Evolutionary conservation across 2,888 invertebrate genomes (phyloP).

Genomic region (Selenia dentaria): DNA sequence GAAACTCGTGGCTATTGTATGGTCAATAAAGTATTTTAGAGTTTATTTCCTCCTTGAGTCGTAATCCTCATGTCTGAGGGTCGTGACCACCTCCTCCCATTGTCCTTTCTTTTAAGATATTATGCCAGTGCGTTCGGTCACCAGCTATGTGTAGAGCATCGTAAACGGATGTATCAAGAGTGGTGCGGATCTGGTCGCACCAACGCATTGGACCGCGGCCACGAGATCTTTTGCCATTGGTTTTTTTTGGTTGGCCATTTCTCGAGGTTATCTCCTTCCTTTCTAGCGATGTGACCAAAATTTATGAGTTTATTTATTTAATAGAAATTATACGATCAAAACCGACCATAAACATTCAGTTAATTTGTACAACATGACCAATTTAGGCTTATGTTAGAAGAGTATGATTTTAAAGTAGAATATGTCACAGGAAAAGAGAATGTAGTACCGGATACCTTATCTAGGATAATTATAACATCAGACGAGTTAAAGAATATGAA

Average conservation of each 20-base stretch:
- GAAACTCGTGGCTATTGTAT: slow-evolving; percentile 27
- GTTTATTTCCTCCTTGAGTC: too few relatives aligned
- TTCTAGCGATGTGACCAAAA: slow-evolving; percentile 1
- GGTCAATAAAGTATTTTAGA: slow-evolving; percentile 20
- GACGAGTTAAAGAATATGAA: slow-evolving; percentile 16
- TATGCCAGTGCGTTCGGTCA: too few relatives aligned
- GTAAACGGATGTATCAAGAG: too few relatives aligned
- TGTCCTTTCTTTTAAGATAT: too few relatives aligned
- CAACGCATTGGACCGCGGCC: too few relatives aligned
- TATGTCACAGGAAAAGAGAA: slow-evolving; percentile 24
- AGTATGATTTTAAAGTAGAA: slow-evolving; percentile 21
- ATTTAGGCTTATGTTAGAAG: slow-evolving; percentile 20
- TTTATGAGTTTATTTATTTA: slow-evolving; percentile 25
- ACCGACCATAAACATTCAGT: slow-evolving; percentile 24
- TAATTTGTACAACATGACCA: slow-evolving; percentile 22
- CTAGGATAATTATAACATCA: slow-evolving; percentile 13
- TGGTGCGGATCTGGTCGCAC: too few relatives aligned
- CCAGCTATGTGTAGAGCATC: too few relatives aligned
- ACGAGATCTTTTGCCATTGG: too few relatives aligned
- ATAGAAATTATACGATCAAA: slow-evolving; percentile 15
- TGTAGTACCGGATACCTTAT: slow-evolving; percentile 18
- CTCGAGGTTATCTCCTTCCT: too few relatives aligned
- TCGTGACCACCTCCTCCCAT: too few relatives aligned
- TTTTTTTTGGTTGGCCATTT: too few relatives aligned
- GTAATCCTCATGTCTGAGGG: too few relatives aligned